phyloP scores from a whole-genome alignment of 2,888 invertebrate species.

The Aethes cnicana region DNA sequence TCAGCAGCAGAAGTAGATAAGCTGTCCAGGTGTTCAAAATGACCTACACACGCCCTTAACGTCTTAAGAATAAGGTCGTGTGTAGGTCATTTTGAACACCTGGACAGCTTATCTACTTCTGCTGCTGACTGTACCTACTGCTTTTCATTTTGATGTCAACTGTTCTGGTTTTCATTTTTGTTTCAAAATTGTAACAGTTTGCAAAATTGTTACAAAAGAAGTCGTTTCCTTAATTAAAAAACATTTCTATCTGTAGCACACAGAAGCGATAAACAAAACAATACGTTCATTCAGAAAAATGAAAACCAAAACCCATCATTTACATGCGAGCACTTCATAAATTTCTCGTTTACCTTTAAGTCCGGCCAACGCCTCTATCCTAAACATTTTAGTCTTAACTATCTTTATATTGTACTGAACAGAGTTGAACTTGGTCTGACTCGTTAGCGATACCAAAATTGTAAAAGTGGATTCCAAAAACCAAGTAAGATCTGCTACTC shows the following conservation, averaged over 20 bases:
- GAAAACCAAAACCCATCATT: conserved; percentile 45
- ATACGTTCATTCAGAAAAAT: conserved; percentile 45
- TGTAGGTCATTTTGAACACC: too few relatives aligned
- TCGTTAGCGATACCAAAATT: conserved; percentile 47
- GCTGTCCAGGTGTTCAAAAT: too few relatives aligned
- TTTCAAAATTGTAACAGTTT: too few relatives aligned
- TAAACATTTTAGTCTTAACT: conserved; percentile 30
- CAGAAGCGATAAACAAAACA: conserved; percentile 44
- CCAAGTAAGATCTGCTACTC: conserved; percentile 40
- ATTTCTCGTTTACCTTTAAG: conserved; percentile 49
- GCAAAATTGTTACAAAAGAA: not conserved
- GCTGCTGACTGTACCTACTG: too few relatives aligned
- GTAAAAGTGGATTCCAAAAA: conserved; percentile 53
- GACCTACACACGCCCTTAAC: too few relatives aligned
- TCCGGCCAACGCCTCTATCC: conserved; percentile 49
- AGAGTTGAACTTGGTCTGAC: conserved; percentile 65
- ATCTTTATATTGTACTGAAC: conserved; percentile 47
- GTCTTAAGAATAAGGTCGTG: too few relatives aligned
- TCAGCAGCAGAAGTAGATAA: too few relatives aligned
- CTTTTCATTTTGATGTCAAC: too few relatives aligned
- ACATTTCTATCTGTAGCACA: conserved; percentile 30
- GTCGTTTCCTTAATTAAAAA: conserved; percentile 27
- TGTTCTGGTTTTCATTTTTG: too few relatives aligned
- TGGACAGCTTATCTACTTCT: too few relatives aligned
- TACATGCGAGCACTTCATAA: conserved; percentile 66